phyloP scores from a whole-genome alignment of 2,113 vertebrate genomes.

The Petrocephalus zakoni region DNA sequence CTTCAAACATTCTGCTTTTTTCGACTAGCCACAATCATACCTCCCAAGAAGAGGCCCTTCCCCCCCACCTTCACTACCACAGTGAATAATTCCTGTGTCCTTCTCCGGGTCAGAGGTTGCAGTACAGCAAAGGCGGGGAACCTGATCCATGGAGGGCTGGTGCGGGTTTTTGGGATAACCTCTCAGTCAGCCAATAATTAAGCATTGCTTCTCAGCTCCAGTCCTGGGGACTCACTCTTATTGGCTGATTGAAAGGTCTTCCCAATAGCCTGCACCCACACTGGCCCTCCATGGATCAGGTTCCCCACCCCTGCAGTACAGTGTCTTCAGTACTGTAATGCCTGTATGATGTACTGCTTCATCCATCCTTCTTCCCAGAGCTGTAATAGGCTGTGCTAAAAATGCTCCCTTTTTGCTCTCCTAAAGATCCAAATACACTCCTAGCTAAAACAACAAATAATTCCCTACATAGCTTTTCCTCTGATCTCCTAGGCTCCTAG shows the following conservation, averaged over 20 bases:
- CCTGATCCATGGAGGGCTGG: too few relatives aligned
- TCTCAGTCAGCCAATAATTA: too few relatives aligned
- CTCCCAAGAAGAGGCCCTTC: background rate
- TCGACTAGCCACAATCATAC: background rate
- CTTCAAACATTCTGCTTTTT: background rate
- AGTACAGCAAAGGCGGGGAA: too few relatives aligned
- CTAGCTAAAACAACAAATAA: background rate
- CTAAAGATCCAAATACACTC: background rate
- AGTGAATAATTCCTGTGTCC: background rate
- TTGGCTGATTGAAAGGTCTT: too few relatives aligned
- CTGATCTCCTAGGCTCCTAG: background rate
- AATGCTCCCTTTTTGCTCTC: background rate
- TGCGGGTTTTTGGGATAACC: too few relatives aligned
- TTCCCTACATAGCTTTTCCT: background rate
- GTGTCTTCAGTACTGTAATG: background rate
- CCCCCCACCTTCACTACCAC: background rate
- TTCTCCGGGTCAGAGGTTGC: background rate
- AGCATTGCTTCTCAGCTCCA: too few relatives aligned
- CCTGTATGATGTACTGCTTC: background rate
- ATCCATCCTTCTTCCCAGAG: background rate
- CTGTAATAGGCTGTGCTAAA: background rate
- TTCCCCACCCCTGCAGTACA: background rate
- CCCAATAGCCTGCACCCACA: too few relatives aligned
- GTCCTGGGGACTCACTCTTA: too few relatives aligned
- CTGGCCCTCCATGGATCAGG: too few relatives aligned